These are phyloP conservation scores for Leucoraja ocellata DNA, from an alignment of 2,797 vertebrate genomes.

Conservation along the genomic window DNA sequence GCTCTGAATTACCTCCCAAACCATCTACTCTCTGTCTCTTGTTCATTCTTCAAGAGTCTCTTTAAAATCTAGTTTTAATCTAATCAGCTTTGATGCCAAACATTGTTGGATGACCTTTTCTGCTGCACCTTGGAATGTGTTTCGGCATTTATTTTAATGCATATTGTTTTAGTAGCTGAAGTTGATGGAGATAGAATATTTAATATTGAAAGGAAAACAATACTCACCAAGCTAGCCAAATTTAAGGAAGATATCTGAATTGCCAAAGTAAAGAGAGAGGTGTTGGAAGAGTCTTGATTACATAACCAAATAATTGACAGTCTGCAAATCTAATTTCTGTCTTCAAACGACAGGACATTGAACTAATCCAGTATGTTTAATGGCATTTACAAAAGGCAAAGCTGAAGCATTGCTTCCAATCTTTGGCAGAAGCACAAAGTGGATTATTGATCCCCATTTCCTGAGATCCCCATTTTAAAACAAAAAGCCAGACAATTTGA, in stretches of 20 bases:
- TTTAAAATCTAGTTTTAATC: background rate
- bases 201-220: background rate
- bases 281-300: background rate
- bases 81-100: background rate
- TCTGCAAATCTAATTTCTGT: too few relatives aligned
- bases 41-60: background rate
- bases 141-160: background rate
- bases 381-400: background rate
- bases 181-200: background rate
- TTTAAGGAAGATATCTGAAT: background rate
- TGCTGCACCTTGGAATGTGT: too few relatives aligned
- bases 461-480: too few relatives aligned
- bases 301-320: too few relatives aligned
- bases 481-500: too few relatives aligned
- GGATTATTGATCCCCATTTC: too few relatives aligned
- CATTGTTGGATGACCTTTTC: background rate
- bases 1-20: background rate
- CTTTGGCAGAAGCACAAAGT: too few relatives aligned
- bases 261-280: background rate
- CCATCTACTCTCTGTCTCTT: background rate
- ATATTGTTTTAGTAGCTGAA: background rate
- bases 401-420: too few relatives aligned
- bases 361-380: background rate
- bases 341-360: background rate
- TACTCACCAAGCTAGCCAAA: background rate